Evolutionary conservation across 1,140 invertebrate species (phyloP).

Genomic region (Caenorhabditis brenneri): DNA sequence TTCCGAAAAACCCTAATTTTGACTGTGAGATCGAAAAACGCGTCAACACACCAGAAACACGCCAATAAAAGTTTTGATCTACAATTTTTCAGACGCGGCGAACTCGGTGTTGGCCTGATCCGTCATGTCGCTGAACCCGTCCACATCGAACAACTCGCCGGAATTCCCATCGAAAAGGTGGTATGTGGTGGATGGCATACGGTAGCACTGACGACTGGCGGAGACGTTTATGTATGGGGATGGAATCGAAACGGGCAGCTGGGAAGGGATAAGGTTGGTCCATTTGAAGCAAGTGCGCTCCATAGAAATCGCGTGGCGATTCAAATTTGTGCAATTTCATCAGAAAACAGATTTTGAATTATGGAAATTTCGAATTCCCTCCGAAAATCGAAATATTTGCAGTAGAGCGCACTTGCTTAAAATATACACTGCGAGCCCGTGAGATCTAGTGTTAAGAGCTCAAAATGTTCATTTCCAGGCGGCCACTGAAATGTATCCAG

Average conservation of each 20-base stretch:
- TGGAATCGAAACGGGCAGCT: conserved; percentile 10
- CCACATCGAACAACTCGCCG: not conserved
- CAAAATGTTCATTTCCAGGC: no score
- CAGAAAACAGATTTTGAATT: no score
- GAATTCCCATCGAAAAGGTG: not conserved
- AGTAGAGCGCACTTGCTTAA: no score
- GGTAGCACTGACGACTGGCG: not conserved
- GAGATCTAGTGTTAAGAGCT: no score
- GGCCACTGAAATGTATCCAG: conserved; percentile 8
- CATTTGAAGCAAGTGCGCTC: no score
- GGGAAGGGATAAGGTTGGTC: not conserved
- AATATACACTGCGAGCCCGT: not conserved
- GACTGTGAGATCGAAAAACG: no score
- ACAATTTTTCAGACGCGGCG: not conserved
- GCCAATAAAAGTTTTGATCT: not conserved
- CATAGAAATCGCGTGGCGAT: no score
- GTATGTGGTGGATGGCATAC: conserved; percentile 19
- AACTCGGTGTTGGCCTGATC: conserved; percentile 7
- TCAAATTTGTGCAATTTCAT: no score
- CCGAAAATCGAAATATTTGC: no score
- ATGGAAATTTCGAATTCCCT: no score
- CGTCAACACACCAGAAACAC: no score
- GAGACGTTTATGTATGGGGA: conserved; percentile 11
- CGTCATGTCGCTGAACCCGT: not conserved
- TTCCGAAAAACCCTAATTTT: no score